Evolutionary conservation across 2,888 invertebrate species (phyloP), one percentile per base, ranked within the genome.

Genomic region (Lagria hirta): DNA sequence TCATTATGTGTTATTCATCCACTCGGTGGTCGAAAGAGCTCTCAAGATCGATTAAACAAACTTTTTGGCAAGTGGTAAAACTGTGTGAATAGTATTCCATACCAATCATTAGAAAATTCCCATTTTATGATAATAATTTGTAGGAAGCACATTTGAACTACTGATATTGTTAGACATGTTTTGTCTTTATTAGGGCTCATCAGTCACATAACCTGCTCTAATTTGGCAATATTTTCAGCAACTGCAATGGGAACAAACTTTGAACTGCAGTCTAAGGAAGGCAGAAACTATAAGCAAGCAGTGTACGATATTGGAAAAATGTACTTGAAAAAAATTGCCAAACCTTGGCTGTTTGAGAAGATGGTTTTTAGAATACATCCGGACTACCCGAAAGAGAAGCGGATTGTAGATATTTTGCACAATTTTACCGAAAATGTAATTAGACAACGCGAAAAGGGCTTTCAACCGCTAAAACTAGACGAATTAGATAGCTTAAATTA

Each of bases 401-500:
- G 38, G 20, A 6, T 53, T 2, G 22, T 58, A 2, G 40, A 58
- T 15, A 52, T 43, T 17, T 20, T 66, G 15, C 60, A 63, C 29
- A 50, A 30, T 7, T 64, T 66, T 36, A 59, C 63, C 2, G 47
- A 61, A 21, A 51, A 52, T 1, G 53, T 65, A 3, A 60, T 66
- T n/a, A 15, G 29, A 11, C 35, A 49, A 33, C 32, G 52, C 45
- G 40, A 56, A 43, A 32, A 29, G 16, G 12, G 35, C 15, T 10
- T 43, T 8, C 35, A 46, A 33, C 12, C 37, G 34, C 10, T 35
- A 4, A 12, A 27, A 11, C 29, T 41, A 28, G 42, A 43, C 3
- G 33, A 48, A 4, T 40, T 15, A 58, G 74, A 61, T 75, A 73
- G 51, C 71, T 73, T 15, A 10, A 51, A 51, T 7, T 52, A 50